These are phyloP conservation scores for Passer domesticus DNA, from an alignment of 2,113 vertebrate genomes.

Conservation along the genomic window DNA sequence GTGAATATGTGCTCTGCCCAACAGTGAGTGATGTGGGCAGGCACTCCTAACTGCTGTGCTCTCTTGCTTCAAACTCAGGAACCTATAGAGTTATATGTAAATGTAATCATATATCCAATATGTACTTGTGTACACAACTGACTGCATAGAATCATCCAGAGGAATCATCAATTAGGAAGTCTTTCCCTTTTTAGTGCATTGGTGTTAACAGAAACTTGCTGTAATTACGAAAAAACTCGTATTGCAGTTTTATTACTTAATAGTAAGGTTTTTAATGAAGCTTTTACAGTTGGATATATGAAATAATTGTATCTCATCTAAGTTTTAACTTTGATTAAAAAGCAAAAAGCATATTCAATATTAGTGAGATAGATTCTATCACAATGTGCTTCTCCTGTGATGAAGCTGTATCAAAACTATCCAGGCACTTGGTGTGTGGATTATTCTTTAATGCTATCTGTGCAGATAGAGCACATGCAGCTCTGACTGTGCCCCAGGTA, in stretches of 20 bases:
- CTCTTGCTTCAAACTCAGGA: background rate
- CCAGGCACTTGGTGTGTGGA: background rate
- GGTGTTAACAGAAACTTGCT: background rate
- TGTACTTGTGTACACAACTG: background rate
- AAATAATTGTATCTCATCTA: conserved; percentile 39
- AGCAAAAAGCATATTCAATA: background rate
- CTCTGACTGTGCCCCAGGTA: background rate
- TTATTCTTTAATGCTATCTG: background rate
- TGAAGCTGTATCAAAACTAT: background rate
- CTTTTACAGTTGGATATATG: conserved; percentile 11
- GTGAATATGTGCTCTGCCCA: rapidly evolving
- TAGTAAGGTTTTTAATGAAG: conserved; percentile 22
- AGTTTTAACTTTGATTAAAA: conserved; percentile 44
- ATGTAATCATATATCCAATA: background rate
- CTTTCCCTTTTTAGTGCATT: background rate
- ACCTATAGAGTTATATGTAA: rapidly evolving
- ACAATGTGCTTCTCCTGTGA: background rate
- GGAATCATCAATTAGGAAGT: background rate
- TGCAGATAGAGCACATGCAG: background rate
- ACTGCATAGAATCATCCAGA: background rate
- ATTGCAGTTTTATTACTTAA: conserved; percentile 14
- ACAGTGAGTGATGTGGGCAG: rapidly evolving
- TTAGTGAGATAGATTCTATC: background rate
- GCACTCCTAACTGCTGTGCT: background rate
- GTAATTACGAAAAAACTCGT: background rate